Evolutionary conservation across 1,140 invertebrate species (phyloP).

Genomic region (Drosophila varians): DNA sequence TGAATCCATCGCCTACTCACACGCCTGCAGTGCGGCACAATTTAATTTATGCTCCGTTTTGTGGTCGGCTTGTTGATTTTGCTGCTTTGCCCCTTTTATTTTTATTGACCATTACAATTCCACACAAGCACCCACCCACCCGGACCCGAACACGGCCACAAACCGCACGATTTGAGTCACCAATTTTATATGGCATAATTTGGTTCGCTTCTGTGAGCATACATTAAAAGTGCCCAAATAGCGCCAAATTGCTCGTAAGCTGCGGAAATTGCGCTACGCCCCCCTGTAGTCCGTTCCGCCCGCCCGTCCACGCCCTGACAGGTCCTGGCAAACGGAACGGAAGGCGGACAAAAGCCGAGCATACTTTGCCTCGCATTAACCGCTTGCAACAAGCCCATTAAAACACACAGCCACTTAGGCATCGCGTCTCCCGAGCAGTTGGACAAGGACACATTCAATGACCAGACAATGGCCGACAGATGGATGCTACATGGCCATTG

Average conservation of each 20-base stretch:
- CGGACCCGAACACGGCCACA: too few relatives aligned
- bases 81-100: slow-evolving; percentile 61
- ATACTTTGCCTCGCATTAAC: slow-evolving; percentile 44
- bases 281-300: background rate
- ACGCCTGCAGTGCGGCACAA: slow-evolving; percentile 65
- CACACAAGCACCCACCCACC: slow-evolving; percentile 26
- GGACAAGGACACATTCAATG: slow-evolving; percentile 12
- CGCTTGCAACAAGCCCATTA: slow-evolving; percentile 43
- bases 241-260: slow-evolving; percentile 67
- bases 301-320: background rate
- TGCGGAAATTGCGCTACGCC: slow-evolving; percentile 54
- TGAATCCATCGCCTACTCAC: slow-evolving; percentile 10
- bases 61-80: slow-evolving; percentile 74
- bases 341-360: slow-evolving; percentile 34
- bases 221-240: slow-evolving; percentile 57
- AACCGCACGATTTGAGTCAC: slow-evolving; percentile 34
- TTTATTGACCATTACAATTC: slow-evolving; percentile 74
- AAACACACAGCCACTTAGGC: slow-evolving; percentile 32
- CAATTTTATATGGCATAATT: slow-evolving; percentile 71
- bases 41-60: slow-evolving; percentile 73
- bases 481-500: slow-evolving; percentile 32
- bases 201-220: slow-evolving; percentile 51
- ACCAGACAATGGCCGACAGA: slow-evolving; percentile 32
- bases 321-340: background rate
- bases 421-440: slow-evolving; percentile 6